phyloP scores from a whole-genome alignment of 2,797 vertebrate genomes.

The Parotocinclus haroldoi region DNA sequence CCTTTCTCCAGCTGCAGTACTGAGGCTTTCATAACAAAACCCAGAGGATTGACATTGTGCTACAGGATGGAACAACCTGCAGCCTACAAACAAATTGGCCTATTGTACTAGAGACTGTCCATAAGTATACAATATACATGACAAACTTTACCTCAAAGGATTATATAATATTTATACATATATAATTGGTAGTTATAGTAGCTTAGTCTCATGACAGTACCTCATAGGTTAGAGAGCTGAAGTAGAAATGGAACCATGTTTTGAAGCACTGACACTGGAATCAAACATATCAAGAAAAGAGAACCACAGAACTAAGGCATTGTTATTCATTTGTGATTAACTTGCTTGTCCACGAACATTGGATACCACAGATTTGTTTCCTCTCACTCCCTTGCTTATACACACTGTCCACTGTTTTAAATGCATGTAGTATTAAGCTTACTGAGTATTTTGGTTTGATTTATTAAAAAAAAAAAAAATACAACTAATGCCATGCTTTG shows the following conservation, averaged over 20 bases:
- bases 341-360: constrained; percentile 4
- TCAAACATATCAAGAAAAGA: constrained; percentile 14
- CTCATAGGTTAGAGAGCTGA: constrained; percentile 13
- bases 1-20: constrained; percentile 6
- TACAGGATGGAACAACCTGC: not conserved
- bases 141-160: constrained; percentile 3
- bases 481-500: too few species aligned
- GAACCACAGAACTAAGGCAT: constrained; percentile 1
- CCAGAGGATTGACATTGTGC: constrained; percentile 2
- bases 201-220: constrained; percentile 23
- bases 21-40: not conserved
- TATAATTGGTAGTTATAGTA: not conserved
- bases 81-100: not conserved
- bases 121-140: constrained; percentile 10
- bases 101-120: constrained; percentile 7
- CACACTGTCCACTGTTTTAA: too few species aligned
- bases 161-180: not conserved
- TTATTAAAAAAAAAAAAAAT: too few species aligned
- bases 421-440: too few species aligned
- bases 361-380: not conserved
- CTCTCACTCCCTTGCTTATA: not conserved
- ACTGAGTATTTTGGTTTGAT: too few species aligned
- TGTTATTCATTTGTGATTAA: constrained; percentile 5
- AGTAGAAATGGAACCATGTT: not conserved
- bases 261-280: constrained; percentile 3